A percentile compares a stretch with the other conserved stretches of the same genome.
Evolutionary conservation across 2,113 vertebrate genomes (phyloP).

Genomic region (Pavo muticus): DNA sequence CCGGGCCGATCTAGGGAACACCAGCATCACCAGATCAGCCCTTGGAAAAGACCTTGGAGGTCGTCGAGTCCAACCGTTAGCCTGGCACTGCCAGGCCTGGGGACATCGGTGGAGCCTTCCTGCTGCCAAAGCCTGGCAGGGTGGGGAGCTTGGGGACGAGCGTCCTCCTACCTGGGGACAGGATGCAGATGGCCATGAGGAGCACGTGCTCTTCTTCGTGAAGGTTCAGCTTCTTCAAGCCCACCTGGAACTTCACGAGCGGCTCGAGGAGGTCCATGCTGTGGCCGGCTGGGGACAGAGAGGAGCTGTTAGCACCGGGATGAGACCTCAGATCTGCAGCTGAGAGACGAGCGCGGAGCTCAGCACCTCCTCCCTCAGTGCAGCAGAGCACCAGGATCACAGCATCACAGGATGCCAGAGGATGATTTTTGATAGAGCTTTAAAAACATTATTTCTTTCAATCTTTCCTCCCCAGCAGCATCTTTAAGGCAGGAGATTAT

Average conservation of each 20-base stretch:
- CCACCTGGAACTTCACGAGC: conserved; percentile 94
- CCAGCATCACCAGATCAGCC: too few relatives aligned
- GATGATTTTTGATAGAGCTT: not conserved
- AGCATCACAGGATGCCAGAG: not conserved
- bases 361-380: not conserved
- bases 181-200: conserved; percentile 97
- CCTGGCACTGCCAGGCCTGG: too few relatives aligned
- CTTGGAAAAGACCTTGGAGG: too few relatives aligned
- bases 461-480: not conserved
- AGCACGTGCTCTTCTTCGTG: conserved; percentile 95
- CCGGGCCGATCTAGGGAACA: conserved; percentile 87
- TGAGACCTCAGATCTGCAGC: not conserved
- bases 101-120: not conserved
- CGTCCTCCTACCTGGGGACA: conserved; percentile 89
- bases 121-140: not conserved
- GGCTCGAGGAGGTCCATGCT: conserved; percentile 94
- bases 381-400: not conserved
- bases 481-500: not conserved
- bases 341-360: not conserved
- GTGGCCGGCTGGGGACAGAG: conserved; percentile 87
- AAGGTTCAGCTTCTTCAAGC: conserved; percentile 94
- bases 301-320: accelerated
- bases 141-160: accelerated
- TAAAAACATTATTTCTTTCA: not conserved
- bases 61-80: not conserved